Evolutionary conservation across 30 jellyfish, hydroid and myxozoan species (phyloP), one percentile per base, ranked within the genome.

Genomic region (Sanderia malayensis): DNA sequence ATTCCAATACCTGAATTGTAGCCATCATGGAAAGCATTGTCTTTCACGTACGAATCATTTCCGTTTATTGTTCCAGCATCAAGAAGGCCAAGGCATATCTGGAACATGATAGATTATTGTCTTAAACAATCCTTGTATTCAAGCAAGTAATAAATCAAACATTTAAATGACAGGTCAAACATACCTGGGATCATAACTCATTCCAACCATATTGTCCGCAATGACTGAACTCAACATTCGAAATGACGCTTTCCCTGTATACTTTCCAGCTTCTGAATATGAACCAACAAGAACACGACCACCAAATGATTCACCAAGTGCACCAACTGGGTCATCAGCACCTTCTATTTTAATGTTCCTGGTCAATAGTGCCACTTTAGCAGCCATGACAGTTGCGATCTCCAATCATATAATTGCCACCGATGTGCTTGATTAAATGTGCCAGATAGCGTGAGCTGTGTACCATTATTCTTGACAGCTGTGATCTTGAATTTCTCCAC

Each of bases 161-260:
- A n/a, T n/a, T n/a, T n/a, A n/a, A n/a, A n/a, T n/a, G n/a, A n/a
- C n/a, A n/a, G n/a, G n/a, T n/a, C n/a, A n/a, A n/a, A n/a, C n/a
- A 8, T 9, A 24, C 98, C 98, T 92, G 47, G 98, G 98, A 53
- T 92, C 98, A 63, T 92, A 24, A 57, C 44, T 92, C 98, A 29
- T 95, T 74, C 95, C 95, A 92, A 1, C 98, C 98, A 37, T 75
- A 79, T 44, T 92, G 98, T 26, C 98, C 98, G 70, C 96, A 92
- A 45, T 80, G 62, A 30, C 67, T 74, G 70, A 92, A 84, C 71
- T 92, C 86, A 15, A 92, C 98, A 31, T 92, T 77, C 4, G 91
- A 67, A 22, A 92, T 41, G 67, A 45, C 49, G 98, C 98, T 44
- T 84, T 79, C 2, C 96, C 98, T 61, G 52, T 60, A 34, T 61